Evolutionary conservation across 1,140 invertebrate species (phyloP).

Genomic region (Monomorium pharaonis): DNA sequence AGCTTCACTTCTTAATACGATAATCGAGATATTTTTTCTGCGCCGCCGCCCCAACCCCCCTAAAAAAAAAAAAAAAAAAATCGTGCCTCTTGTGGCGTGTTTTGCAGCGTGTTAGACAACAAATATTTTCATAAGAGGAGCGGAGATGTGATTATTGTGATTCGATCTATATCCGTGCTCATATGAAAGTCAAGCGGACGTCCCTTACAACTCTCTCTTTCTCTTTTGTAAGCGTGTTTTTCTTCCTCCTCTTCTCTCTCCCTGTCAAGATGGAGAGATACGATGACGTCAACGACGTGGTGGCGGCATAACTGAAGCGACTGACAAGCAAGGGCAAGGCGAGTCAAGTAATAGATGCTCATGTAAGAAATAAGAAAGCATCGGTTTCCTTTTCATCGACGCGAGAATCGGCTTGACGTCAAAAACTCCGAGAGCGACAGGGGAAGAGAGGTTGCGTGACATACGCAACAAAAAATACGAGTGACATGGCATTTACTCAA

Average conservation of each 20-base stretch:
- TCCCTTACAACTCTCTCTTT: too few species aligned
- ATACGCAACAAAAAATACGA: conserved; percentile 4
- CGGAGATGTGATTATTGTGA: conserved; percentile 1
- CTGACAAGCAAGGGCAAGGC: conserved; percentile 48
- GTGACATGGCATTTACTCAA: background rate
- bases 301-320: conserved; percentile 49
- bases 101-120: background rate
- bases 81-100: background rate
- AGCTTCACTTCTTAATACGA: background rate
- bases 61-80: too few species aligned
- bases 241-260: background rate
- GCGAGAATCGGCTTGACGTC: conserved; percentile 47
- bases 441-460: background rate
- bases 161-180: background rate
- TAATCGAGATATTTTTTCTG: background rate
- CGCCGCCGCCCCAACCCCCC: too few species aligned
- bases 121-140: background rate
- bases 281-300: conserved; percentile 48
- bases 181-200: conserved; percentile 10
- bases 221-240: background rate
- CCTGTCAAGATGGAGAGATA: background rate
- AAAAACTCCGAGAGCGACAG: background rate
- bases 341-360: conserved; percentile 62
- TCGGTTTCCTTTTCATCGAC: conserved; percentile 38
- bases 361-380: conserved; percentile 55